Percentiles rank a stretch among this genome's conserved stretches.
Conservation (phyloP, 1,140 invertebrate genomes). For the Mamestra configurata region DNA sequence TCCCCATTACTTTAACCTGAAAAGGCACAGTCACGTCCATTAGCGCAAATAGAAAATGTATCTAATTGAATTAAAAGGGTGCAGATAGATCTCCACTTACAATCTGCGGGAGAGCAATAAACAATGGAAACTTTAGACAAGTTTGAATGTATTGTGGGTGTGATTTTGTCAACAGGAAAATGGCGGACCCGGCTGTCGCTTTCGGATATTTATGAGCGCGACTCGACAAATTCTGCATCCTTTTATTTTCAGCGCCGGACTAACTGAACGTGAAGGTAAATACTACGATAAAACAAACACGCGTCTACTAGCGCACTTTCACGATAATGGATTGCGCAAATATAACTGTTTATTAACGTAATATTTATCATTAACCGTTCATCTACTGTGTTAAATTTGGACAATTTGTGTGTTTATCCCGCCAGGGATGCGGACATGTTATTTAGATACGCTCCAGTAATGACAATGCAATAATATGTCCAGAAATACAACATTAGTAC, state of each 20-base stretch:
- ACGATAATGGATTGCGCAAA: conserved; percentile 38
- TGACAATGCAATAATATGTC: no score
- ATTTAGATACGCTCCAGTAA: no score
- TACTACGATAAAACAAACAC: conserved; percentile 72
- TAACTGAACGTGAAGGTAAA: conserved; percentile 78
- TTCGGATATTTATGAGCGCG: conserved; percentile 81
- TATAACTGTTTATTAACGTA: conserved; percentile 26
- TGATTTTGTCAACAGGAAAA: conserved; percentile 86
- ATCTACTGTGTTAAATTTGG: conserved; percentile 26
- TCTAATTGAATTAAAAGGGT: conserved; percentile 69
- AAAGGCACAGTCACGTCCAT: conserved; percentile 50
- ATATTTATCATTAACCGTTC: conserved; percentile 34
- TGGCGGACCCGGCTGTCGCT: conserved; percentile 80
- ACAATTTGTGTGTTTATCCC: conserved; percentile 16
- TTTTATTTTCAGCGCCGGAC: conserved; percentile 76
- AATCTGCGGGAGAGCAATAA: conserved; percentile 67
- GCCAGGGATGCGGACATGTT: background rate
- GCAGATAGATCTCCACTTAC: conserved; percentile 61
- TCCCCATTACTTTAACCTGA: conserved; percentile 7
- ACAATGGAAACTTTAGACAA: conserved; percentile 82
- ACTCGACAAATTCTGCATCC: conserved; percentile 83
- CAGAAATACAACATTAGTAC: no score
- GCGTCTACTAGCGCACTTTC: conserved; percentile 53
- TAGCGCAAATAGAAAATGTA: conserved; percentile 47
- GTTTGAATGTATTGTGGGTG: conserved; percentile 80